These are phyloP conservation scores for Pemphredon lugubris DNA, from an alignment of 2,888 invertebrate species.

Conservation along the genomic window DNA sequence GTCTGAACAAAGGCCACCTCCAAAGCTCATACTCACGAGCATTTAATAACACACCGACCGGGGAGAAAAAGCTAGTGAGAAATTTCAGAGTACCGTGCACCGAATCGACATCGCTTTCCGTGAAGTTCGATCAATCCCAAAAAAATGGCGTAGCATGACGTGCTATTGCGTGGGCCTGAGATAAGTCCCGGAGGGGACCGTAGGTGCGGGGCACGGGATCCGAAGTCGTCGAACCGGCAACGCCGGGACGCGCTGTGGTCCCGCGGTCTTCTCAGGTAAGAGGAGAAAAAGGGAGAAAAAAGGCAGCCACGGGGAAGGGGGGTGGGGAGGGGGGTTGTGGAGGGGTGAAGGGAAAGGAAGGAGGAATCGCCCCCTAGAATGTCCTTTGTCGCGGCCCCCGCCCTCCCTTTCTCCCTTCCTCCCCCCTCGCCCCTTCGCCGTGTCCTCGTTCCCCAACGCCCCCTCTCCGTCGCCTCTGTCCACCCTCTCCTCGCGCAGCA, in stretches of 20 bases:
- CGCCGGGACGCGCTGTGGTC: constrained; percentile 63
- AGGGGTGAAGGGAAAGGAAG: constrained; percentile 27
- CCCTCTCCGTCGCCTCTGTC: constrained; percentile 33
- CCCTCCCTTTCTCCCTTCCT: too few species aligned
- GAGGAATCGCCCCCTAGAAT: constrained; percentile 73
- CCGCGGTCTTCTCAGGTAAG: constrained; percentile 59
- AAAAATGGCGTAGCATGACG: constrained; percentile 58
- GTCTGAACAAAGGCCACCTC: too few species aligned
- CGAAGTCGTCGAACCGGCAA: constrained; percentile 72
- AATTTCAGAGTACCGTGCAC: too few species aligned
- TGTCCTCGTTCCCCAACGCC: too few species aligned
- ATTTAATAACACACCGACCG: too few species aligned
- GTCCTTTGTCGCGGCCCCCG: constrained; percentile 76
- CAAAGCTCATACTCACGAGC: too few species aligned
- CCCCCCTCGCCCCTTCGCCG: too few species aligned
- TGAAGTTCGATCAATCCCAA: constrained; percentile 36
- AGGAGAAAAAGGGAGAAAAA: constrained; percentile 59
- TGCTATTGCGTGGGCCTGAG: constrained; percentile 55
- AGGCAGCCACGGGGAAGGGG: not conserved
- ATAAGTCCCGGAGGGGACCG: constrained; percentile 40
- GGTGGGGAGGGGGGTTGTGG: too few species aligned
- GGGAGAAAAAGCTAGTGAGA: not conserved
- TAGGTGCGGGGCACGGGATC: constrained; percentile 47
- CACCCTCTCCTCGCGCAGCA: constrained; percentile 51
- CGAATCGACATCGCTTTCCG: not conserved